phyloP scores from a whole-genome alignment of 2,113 vertebrate species.

The Oncorhynchus mykiss region DNA sequence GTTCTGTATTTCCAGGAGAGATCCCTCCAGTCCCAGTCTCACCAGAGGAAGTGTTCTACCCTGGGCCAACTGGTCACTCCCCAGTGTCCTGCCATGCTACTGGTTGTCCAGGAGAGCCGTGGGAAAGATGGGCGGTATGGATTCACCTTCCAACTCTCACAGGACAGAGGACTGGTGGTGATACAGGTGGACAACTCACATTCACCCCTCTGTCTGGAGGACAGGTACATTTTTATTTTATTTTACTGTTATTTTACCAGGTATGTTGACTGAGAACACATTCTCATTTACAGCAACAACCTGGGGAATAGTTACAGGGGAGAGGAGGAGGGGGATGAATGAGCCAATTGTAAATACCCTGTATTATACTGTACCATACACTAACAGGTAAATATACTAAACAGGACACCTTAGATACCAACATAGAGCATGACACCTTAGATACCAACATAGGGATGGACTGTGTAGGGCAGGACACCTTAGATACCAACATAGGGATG shows the following conservation, averaged over 20 bases:
- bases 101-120: conserved; percentile 58
- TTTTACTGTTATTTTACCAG: no score
- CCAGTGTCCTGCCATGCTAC: conserved; percentile 63
- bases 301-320: no score
- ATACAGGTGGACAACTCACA: conserved; percentile 47
- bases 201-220: conserved; percentile 58
- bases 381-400: no score
- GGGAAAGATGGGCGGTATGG: conserved; percentile 51
- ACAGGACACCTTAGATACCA: no score
- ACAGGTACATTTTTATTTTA: conserved; percentile 53
- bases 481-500: no score
- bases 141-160: conserved; percentile 49
- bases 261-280: no score
- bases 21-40: neutral
- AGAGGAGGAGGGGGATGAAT: no score
- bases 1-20: conserved; percentile 54
- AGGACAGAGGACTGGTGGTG: conserved; percentile 63
- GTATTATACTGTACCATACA: no score
- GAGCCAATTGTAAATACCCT: conserved; percentile 9
- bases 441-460: no score
- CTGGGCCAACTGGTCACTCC: conserved; percentile 68
- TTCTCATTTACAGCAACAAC: no score
- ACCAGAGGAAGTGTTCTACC: conserved; percentile 40
- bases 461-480: no score
- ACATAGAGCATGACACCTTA: no score